Conservation (phyloP, 1,140 invertebrate genomes). For the Bombus haemorrhoidalis region DNA sequence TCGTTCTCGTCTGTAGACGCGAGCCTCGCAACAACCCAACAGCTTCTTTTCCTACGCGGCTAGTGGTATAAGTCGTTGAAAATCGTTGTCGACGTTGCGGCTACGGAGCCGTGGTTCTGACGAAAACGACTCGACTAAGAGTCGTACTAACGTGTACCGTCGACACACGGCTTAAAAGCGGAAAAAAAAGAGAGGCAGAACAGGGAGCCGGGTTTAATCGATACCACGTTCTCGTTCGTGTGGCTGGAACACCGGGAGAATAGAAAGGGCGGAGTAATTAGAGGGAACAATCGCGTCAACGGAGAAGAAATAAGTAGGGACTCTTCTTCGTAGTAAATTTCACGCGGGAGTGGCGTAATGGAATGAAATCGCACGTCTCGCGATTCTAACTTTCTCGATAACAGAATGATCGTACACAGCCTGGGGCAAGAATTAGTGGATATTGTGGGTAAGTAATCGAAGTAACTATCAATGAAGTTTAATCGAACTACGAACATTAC, state of each 20-base stretch:
- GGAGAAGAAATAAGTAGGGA: slow-evolving; percentile 22
- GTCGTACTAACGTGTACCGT: background rate
- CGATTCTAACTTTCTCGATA: background rate
- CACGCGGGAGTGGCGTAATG: background rate
- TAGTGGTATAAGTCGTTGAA: background rate
- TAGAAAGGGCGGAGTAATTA: slow-evolving; percentile 44
- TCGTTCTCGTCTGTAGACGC: slow-evolving; percentile 55
- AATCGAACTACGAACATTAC: no score
- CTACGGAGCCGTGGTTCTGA: background rate
- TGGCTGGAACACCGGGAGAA: slow-evolving; percentile 9
- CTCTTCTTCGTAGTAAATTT: slow-evolving; percentile 36
- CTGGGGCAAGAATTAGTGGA: no score
- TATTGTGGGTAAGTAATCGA: no score
- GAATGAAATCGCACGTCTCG: background rate
- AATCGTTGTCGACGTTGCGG: background rate
- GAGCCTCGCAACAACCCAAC: background rate
- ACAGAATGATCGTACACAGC: background rate
- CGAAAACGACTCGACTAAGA: slow-evolving; percentile 17
- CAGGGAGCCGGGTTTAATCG: slow-evolving; percentile 50
- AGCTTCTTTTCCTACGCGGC: background rate
- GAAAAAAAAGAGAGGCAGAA: background rate
- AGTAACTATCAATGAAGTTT: no score
- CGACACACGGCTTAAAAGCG: background rate
- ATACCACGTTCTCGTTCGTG: slow-evolving; percentile 42
- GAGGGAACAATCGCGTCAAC: slow-evolving; percentile 32